phyloP scores from a whole-genome alignment of 2,797 vertebrate genomes.

The Pangasius krempfi region DNA sequence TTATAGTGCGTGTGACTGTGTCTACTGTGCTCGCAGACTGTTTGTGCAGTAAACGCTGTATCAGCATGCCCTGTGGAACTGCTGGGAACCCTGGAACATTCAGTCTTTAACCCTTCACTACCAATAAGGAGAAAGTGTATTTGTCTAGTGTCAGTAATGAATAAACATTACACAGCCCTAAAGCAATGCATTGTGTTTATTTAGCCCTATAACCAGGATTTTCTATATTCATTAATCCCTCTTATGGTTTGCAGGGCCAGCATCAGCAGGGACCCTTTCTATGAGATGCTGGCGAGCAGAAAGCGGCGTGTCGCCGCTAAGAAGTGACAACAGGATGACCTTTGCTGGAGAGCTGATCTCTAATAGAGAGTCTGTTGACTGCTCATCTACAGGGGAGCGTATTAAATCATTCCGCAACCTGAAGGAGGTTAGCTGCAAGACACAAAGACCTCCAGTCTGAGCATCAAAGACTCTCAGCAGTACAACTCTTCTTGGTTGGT shows the following conservation, averaged over 20 bases:
- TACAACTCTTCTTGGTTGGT: background rate
- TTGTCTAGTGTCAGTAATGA: background rate
- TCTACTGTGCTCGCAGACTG: constrained; percentile 57
- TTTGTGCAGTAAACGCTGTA: constrained; percentile 43
- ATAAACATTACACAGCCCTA: background rate
- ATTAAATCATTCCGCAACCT: background rate
- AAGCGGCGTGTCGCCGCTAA: constrained; percentile 96
- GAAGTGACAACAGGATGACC: constrained; percentile 76
- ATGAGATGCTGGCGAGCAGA: constrained; percentile 97
- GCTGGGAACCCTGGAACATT: constrained; percentile 55
- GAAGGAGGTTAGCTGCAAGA: background rate
- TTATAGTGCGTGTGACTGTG: constrained; percentile 37
- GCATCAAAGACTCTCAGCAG: background rate
- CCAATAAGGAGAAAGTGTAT: constrained; percentile 13
- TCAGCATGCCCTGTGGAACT: constrained; percentile 56
- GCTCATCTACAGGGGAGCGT: background rate
- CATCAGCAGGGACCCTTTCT: constrained; percentile 98
- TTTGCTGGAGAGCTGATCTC: background rate
- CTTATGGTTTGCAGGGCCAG: constrained; percentile 82
- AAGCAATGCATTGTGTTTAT: background rate
- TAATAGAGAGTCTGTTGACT: background rate
- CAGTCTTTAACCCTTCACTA: constrained; percentile 40
- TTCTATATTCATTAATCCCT: constrained; percentile 11
- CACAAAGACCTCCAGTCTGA: constrained; percentile 2
- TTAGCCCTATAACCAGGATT: constrained; percentile 9